A percentile compares a stretch with the other conserved stretches of the same genome.
These are phyloP conservation scores for Athene cunicularia DNA, from an alignment of 2,113 vertebrate genomes.

Conservation along the genomic window DNA sequence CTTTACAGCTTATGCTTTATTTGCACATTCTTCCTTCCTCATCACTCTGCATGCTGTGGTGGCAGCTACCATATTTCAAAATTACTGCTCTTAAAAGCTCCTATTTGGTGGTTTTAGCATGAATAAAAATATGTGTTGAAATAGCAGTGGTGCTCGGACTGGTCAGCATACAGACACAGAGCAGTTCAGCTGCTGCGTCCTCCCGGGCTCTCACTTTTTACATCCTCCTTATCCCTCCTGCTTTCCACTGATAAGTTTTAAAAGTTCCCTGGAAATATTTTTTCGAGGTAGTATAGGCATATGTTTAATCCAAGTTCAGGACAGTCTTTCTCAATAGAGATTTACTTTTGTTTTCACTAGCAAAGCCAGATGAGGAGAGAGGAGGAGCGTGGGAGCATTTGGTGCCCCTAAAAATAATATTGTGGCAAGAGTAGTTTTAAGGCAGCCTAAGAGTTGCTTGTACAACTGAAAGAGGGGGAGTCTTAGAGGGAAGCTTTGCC, in stretches of 20 bases:
- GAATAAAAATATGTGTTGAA: not conserved
- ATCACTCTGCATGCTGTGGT: not conserved
- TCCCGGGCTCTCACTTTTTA: not conserved
- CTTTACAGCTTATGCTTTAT: constrained; percentile 43
- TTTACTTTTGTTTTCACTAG: not conserved
- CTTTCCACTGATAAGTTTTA: not conserved
- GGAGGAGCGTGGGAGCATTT: not conserved
- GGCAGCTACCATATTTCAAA: constrained; percentile 1
- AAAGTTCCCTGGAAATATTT: not conserved
- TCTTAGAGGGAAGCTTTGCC: not conserved
- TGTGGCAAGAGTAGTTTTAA: not conserved
- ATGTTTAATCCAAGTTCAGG: not conserved
- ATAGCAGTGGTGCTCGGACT: not conserved
- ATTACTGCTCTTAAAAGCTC: constrained; percentile 7
- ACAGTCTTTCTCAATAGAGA: not conserved
- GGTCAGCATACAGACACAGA: not conserved
- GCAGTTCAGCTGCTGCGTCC: not conserved
- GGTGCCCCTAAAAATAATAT: not conserved
- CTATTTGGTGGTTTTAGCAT: not conserved
- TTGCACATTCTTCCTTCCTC: constrained; percentile 33
- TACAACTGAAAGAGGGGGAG: not conserved
- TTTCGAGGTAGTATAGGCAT: not conserved
- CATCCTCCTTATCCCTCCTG: not conserved
- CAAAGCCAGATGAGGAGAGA: not conserved
- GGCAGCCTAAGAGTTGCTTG: not conserved